Conservation (phyloP, 2,888 invertebrate genomes). For the Acanthosepion lycidas region DNA sequence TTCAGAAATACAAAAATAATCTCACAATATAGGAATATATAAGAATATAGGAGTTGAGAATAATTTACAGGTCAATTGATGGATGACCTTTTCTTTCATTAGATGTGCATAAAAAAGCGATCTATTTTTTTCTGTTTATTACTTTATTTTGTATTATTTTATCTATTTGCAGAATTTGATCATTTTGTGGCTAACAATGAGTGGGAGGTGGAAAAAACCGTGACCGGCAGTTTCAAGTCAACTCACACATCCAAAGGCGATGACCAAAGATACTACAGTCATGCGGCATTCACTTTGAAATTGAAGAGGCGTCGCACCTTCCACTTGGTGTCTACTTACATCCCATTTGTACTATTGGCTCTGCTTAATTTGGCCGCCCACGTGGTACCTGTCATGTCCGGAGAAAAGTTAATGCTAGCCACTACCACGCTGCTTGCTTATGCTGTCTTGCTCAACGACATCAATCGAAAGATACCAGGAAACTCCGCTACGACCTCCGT, state of each 20-base stretch:
- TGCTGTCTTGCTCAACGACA: constrained; percentile 36
- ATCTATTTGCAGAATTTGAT: not conserved
- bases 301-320: constrained; percentile 35
- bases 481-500: constrained; percentile 37
- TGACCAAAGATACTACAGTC: not conserved
- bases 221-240: not conserved
- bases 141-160: not conserved
- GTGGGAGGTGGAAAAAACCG: not conserved
- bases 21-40: no score
- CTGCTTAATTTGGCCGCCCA: constrained; percentile 45
- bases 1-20: no score
- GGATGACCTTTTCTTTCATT: no score
- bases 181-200: constrained; percentile 15
- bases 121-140: no score
- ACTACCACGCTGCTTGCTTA: constrained; percentile 22
- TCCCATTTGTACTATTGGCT: constrained; percentile 40
- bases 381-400: constrained; percentile 40
- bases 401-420: constrained; percentile 41
- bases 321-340: constrained; percentile 44
- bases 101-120: no score
- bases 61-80: no score
- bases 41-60: no score
- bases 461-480: constrained; percentile 42
- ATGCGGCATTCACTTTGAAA: not conserved
- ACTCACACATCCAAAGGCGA: not conserved